A percentile compares a stretch with the other conserved stretches of the same genome.
These are phyloP conservation scores for Drosophila teissieri DNA, from an alignment of 1,140 invertebrate species.

Conservation along the genomic window DNA sequence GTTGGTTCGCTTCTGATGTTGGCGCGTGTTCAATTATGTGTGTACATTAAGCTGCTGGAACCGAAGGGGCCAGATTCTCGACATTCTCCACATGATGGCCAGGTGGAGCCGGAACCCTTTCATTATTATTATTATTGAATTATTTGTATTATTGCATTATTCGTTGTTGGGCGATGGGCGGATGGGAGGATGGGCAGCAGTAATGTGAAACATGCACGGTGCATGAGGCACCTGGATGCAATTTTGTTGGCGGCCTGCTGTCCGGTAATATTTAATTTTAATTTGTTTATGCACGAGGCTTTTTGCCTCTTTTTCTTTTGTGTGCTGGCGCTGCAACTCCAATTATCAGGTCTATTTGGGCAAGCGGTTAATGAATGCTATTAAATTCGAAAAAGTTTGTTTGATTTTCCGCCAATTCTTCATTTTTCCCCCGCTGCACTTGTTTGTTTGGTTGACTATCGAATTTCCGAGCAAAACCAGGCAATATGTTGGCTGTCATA, in stretches of 20 bases:
- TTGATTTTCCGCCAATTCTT: conserved; percentile 30
- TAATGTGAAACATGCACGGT: conserved; percentile 38
- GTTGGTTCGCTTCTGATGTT: conserved; percentile 25
- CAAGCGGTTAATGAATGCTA: conserved; percentile 70
- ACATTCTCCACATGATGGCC: not conserved
- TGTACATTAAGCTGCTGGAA: conserved; percentile 67
- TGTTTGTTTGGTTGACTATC: conserved; percentile 59
- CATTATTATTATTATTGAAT: conserved; percentile 81
- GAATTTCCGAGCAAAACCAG: conserved; percentile 52
- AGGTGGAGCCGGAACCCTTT: conserved; percentile 34
- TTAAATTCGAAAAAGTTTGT: conserved; percentile 63
- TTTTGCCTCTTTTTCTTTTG: conserved; percentile 34
- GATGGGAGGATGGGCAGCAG: conserved; percentile 2
- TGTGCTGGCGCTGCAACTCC: conserved; percentile 46
- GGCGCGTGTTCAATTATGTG: conserved; percentile 70
- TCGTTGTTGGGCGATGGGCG: conserved; percentile 39
- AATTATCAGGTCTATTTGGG: conserved; percentile 68
- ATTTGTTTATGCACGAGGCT: conserved; percentile 71
- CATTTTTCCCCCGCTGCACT: conserved; percentile 9
- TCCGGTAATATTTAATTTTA: conserved; percentile 78
- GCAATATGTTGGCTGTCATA: conserved; percentile 68
- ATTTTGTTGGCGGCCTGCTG: conserved; percentile 55
- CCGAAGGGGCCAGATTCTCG: conserved; percentile 4
- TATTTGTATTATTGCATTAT: conserved; percentile 81
- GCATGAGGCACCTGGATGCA: conserved; percentile 49